Conservation (phyloP, 2,113 vertebrate species). For the Pedetes capensis region DNA sequence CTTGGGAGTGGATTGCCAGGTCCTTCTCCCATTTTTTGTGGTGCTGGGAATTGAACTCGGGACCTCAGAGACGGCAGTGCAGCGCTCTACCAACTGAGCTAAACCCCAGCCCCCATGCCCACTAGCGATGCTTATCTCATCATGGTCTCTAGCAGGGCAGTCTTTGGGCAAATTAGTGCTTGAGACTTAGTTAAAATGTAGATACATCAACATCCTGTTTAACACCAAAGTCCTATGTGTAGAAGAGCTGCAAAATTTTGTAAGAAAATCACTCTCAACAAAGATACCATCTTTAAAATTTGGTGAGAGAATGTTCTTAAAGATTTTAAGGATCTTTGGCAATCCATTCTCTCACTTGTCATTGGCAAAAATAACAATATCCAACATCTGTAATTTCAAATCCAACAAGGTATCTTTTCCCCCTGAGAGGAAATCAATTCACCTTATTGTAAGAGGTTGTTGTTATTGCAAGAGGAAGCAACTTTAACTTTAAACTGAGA, state of each 20-base stretch:
- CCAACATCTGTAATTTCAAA: too few relatives aligned
- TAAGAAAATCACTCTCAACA: not conserved
- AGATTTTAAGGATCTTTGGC: not conserved
- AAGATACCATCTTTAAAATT: not conserved
- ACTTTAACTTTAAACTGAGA: too few relatives aligned
- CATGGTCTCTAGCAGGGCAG: not conserved
- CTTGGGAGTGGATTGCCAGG: too few relatives aligned
- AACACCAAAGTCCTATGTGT: not conserved
- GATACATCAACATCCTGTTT: not conserved
- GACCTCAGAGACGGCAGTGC: too few relatives aligned
- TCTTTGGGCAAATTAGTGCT: not conserved
- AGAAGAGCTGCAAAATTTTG: not conserved
- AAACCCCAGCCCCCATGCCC: too few relatives aligned
- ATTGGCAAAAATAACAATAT: slow-evolving; percentile 5
- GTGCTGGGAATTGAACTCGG: too few relatives aligned
- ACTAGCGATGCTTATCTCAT: not conserved
- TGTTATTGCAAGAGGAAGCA: too few relatives aligned
- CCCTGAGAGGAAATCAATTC: too few relatives aligned
- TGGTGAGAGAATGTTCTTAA: not conserved
- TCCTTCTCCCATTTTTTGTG: too few relatives aligned
- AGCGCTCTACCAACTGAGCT: too few relatives aligned
- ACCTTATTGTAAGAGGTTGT: too few relatives aligned
- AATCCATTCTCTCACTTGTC: not conserved
- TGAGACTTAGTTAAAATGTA: not conserved
- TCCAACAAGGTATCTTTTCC: too few relatives aligned